Evolutionary conservation across 2,888 invertebrate genomes (phyloP), one percentile per base, ranked within the genome.

Genomic region (Drosophila acutilabella): DNA sequence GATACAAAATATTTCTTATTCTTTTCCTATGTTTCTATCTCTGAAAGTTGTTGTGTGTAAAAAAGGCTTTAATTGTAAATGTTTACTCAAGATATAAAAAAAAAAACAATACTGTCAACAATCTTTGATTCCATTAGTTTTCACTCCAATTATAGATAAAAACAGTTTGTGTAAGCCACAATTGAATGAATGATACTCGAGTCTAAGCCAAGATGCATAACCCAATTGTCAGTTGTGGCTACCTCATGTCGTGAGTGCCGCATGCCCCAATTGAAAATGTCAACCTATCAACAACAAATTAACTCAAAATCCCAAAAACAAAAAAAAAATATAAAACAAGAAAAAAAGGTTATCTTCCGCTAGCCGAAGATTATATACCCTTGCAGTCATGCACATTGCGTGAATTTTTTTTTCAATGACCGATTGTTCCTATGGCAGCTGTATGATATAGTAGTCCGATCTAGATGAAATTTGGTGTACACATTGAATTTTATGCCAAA

Each of bases 221-320:
- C 45, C 68, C 68, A 72, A 47, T 60, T 78, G 74, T 10, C 62
- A 30, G 62, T 41, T 66, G 51, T 33, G 33, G 52, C 72, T 78
- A 68, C 78, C 85, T 67, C 88, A 75, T 87, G 88, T 85, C 40
- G 82, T 59, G 87, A 66, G 26, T 58, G 58, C 58, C 11, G 47
- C 48, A 58, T 64, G 83, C 77, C 86, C 86, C 82, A 83, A 88
- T 83, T 83, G 80, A 80, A 85, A 74, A 88, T 80, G 82, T 82
- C 82, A 88, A 88, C 71, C 83, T 82, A 88, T 83, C 86, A 88
- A 82, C 82, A 88, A 78, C 82, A 83, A 88, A 88, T 83, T 88
- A 86, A 88, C 88, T 82, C 85, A 81, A 81, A 82, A 80, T 59
- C 58, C 65, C 57, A 65, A 64, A 66, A 70, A 57, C 59, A 47